phyloP scores from a whole-genome alignment of 2,797 vertebrate genomes.

The Eremophila alpestris region DNA sequence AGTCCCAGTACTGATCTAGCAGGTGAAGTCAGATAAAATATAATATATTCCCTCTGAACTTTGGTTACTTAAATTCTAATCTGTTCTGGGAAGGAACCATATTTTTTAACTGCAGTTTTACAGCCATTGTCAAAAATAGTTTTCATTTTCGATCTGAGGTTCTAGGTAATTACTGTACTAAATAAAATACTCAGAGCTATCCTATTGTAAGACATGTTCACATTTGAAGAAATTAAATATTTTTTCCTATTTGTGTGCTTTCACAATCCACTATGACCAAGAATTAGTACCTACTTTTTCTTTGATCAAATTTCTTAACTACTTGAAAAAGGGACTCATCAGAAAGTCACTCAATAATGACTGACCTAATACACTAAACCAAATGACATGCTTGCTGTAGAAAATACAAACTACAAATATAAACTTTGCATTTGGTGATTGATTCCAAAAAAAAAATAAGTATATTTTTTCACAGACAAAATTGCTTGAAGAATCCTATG shows the following conservation, averaged over 20 bases:
- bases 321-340: background rate
- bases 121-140: background rate
- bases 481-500: background rate
- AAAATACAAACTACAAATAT: background rate
- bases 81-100: background rate
- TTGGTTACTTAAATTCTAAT: background rate
- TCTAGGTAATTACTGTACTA: background rate
- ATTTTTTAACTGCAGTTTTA: background rate
- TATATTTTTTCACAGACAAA: background rate
- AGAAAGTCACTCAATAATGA: background rate
- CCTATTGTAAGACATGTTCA: background rate
- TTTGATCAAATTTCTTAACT: background rate
- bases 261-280: background rate
- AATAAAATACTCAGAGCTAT: background rate
- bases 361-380: background rate
- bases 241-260: background rate
- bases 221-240: rapidly evolving
- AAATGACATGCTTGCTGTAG: background rate
- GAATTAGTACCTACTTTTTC: background rate
- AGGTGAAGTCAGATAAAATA: background rate
- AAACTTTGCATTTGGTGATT: background rate
- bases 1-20: background rate
- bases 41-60: background rate
- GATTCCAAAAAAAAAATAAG: background rate
- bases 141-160: background rate